phyloP scores from a whole-genome alignment of 2,888 invertebrate genomes.

The Serripes groenlandicus region DNA sequence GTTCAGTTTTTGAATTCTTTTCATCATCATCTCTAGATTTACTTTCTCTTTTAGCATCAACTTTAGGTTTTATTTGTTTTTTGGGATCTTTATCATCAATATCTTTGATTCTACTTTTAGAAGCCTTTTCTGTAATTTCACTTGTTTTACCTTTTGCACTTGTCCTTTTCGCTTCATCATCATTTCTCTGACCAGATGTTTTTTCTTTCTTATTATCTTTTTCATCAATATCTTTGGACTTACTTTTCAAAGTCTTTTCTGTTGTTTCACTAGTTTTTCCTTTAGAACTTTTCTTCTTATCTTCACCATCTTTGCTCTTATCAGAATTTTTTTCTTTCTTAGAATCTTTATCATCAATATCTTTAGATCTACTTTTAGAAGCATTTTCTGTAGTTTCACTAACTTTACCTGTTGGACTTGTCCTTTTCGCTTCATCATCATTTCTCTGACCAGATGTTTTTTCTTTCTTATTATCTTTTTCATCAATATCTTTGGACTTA shows the following conservation, averaged over 20 bases:
- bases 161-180: not conserved
- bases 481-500: not conserved
- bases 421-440: not conserved
- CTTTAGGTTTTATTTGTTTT: slow-evolving; percentile 14
- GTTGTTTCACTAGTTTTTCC: no score
- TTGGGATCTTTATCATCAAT: slow-evolving; percentile 10
- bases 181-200: not conserved
- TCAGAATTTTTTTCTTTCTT: slow-evolving; percentile 14
- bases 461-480: slow-evolving; percentile 16
- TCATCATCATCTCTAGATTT: slow-evolving; percentile 14
- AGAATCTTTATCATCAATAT: slow-evolving; percentile 8
- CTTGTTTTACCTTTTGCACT: not conserved
- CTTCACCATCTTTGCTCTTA: slow-evolving; percentile 11
- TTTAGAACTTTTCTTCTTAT: no score
- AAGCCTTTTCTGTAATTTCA: not conserved
- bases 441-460: not conserved
- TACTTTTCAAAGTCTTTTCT: not conserved
- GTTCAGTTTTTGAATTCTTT: no score
- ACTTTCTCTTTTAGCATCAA: no score
- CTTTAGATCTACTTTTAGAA: not conserved
- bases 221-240: not conserved
- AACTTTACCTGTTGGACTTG: not conserved
- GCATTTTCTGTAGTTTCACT: not conserved
- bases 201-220: slow-evolving; percentile 18
- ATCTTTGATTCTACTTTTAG: not conserved